Conservation (phyloP, 2,113 vertebrate species). For the Dicentrarchus labrax region DNA sequence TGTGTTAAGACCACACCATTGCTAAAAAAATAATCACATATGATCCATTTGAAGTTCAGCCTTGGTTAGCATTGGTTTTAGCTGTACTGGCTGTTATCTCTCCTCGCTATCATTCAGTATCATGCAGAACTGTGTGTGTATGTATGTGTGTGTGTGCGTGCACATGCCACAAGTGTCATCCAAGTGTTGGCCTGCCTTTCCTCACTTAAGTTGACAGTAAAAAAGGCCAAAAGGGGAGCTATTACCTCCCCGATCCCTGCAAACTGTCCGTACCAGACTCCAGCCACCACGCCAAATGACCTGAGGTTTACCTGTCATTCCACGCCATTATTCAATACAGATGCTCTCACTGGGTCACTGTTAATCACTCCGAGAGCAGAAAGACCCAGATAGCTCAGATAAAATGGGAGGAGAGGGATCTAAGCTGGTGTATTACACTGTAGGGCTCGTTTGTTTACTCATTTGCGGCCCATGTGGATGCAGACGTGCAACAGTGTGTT, state of each 20-base stretch:
- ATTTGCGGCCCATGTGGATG: neutral
- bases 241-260: slow-evolving; percentile 55
- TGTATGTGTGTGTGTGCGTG: slow-evolving; percentile 11
- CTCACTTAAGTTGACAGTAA: slow-evolving; percentile 67
- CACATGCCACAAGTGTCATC: slow-evolving; percentile 29
- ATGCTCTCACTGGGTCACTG: slow-evolving; percentile 36
- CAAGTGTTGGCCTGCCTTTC: slow-evolving; percentile 61
- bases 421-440: neutral
- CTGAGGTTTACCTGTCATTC: slow-evolving; percentile 48
- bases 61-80: neutral
- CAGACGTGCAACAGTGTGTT: slow-evolving; percentile 15
- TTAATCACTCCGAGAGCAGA: slow-evolving; percentile 43
- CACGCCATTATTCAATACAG: slow-evolving; percentile 48
- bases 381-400: neutral
- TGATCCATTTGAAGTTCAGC: neutral
- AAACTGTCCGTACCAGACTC: slow-evolving; percentile 66
- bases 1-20: too few relatives aligned
- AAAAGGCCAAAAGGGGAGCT: slow-evolving; percentile 54
- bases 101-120: neutral
- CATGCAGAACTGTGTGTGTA: slow-evolving; percentile 1
- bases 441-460: slow-evolving; percentile 4
- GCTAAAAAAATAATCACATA: too few relatives aligned
- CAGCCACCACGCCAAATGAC: slow-evolving; percentile 45
- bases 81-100: neutral
- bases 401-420: slow-evolving; percentile 6